A percentile compares a stretch with the other conserved stretches of the same genome.
Evolutionary conservation across 2,888 invertebrate genomes (phyloP).

Genomic region (Ernsta delagoae): DNA sequence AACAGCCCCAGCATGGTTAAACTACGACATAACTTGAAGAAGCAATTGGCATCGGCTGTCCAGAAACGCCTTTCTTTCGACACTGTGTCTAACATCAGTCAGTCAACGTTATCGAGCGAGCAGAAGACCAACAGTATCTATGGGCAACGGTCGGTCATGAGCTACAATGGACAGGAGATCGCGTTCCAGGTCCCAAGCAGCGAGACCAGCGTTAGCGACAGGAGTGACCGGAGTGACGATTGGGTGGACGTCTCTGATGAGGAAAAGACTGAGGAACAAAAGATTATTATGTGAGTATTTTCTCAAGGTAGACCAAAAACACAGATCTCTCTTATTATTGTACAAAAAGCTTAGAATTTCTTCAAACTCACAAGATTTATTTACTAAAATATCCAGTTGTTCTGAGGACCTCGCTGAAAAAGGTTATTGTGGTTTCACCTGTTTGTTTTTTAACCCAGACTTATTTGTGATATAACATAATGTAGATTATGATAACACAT

Average conservation of each 20-base stretch:
- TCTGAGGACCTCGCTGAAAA: too few relatives aligned
- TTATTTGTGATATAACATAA: neutral
- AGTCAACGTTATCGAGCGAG: conserved; percentile 84
- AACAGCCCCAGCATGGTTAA: conserved; percentile 80
- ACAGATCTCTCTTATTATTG: too few relatives aligned
- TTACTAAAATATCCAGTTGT: too few relatives aligned
- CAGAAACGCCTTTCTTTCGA: conserved; percentile 78
- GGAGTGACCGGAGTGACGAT: conserved; percentile 87
- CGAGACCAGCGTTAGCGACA: conserved; percentile 85
- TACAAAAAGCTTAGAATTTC: too few relatives aligned
- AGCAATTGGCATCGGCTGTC: conserved; percentile 63
- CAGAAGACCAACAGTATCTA: conserved; percentile 87
- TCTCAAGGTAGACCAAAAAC: too few relatives aligned
- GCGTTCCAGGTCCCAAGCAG: conserved; percentile 83
- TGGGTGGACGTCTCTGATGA: conserved; percentile 88
- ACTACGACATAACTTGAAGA: conserved; percentile 67
- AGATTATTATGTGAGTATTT: conserved; percentile 84
- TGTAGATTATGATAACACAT: conserved; percentile 16
- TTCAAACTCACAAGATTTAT: too few relatives aligned
- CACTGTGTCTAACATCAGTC: conserved; percentile 77
- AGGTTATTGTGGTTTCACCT: neutral
- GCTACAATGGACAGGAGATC: conserved; percentile 79
- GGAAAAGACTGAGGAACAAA: conserved; percentile 77
- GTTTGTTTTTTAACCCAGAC: neutral
- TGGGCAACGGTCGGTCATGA: conserved; percentile 79